Percentiles rank a stretch among this genome's conserved stretches.
Conservation (phyloP, 2,797 vertebrate species). For the Peromyscus eremicus region DNA sequence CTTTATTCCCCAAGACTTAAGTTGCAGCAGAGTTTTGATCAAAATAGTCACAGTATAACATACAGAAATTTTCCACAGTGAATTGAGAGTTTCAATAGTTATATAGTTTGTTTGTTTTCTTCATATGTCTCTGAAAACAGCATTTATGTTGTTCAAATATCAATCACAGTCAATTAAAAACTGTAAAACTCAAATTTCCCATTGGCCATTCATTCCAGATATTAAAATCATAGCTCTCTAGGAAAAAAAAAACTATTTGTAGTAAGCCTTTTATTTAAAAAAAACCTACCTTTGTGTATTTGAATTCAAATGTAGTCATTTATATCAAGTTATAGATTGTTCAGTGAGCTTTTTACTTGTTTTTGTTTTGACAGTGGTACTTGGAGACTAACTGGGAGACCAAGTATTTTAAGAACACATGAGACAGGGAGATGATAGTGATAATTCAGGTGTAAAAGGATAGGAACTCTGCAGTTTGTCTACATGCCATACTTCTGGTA, state of each 20-base stretch:
- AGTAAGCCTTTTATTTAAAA: background rate
- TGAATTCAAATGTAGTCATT: constrained; percentile 60
- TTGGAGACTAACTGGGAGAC: background rate
- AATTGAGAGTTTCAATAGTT: constrained; percentile 16
- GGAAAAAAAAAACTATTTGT: background rate
- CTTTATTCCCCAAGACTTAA: constrained; percentile 25
- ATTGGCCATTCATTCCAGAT: background rate
- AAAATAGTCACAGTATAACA: constrained; percentile 53
- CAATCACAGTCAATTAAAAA: constrained; percentile 6
- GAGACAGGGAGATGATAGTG: background rate
- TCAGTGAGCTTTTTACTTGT: constrained; percentile 57
- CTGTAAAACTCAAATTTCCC: background rate
- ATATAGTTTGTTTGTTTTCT: background rate
- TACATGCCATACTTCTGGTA: background rate
- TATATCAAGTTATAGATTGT: constrained; percentile 37
- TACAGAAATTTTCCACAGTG: constrained; percentile 39
- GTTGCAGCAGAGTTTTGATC: background rate
- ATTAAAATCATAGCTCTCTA: constrained; percentile 28
- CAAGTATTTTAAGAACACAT: constrained; percentile 42
- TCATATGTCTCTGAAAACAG: background rate
- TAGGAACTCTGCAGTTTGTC: background rate
- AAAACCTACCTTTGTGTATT: constrained; percentile 34
- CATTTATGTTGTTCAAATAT: background rate
- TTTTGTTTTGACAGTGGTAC: constrained; percentile 36
- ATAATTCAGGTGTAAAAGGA: background rate